phyloP scores from a whole-genome alignment of 2,113 vertebrate genomes.

The Tyto alba region DNA sequence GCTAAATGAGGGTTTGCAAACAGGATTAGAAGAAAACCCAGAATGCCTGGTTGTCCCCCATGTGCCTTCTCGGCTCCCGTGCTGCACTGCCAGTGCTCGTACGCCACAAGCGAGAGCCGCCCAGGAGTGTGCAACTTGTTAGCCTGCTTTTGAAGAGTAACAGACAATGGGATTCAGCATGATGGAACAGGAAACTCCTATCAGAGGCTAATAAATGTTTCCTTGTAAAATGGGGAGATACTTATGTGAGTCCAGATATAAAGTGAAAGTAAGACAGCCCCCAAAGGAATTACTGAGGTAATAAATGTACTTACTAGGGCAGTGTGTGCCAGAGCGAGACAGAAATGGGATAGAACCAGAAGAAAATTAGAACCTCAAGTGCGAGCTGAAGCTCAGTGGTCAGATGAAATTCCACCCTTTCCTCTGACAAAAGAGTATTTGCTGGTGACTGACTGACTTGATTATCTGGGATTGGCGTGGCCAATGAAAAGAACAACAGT shows the following conservation, averaged over 20 bases:
- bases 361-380: slow-evolving; percentile 50
- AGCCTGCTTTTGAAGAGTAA: background rate
- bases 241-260: slow-evolving; percentile 42
- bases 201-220: slow-evolving; percentile 29
- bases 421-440: slow-evolving; percentile 1
- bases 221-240: slow-evolving; percentile 44
- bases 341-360: slow-evolving; percentile 49
- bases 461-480: background rate
- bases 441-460: background rate
- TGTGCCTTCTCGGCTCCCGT: fast-evolving
- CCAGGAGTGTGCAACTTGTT: background rate
- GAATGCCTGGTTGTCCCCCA: fast-evolving
- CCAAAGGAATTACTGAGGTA: slow-evolving; percentile 42
- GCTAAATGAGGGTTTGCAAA: background rate
- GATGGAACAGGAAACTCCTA: slow-evolving; percentile 14
- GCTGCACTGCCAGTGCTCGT: fast-evolving
- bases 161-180: background rate
- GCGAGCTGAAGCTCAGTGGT: background rate
- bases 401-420: slow-evolving; percentile 22
- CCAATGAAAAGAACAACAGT: background rate
- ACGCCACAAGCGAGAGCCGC: fast-evolving
- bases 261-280: slow-evolving; percentile 60
- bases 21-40: background rate
- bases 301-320: slow-evolving; percentile 61
- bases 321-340: slow-evolving; percentile 29